Evolutionary conservation across 2,113 vertebrate genomes (phyloP), one percentile per base, ranked within the genome.

Genomic region (Oreochromis niloticus): DNA sequence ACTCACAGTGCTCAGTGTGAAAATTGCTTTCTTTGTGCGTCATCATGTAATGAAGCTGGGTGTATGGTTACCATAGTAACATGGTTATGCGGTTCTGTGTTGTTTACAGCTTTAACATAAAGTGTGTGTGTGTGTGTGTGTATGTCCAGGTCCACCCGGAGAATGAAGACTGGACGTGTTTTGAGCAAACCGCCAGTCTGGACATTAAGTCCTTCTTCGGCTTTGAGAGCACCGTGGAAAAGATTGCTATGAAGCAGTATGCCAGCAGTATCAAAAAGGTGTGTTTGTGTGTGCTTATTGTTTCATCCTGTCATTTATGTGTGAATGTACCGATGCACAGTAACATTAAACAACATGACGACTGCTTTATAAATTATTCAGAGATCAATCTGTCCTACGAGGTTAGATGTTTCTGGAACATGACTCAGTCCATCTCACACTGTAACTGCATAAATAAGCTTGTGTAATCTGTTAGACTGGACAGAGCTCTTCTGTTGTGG

Each of bases 131-230:
- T 22, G 22, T 22, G 9, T 34, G 17, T 73, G 71, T 66, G 66
- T 59, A 6, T 22, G 2, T 16, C 17, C 88, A 99, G 98, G 98
- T 98, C 93, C 98, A 99, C 89, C 98, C 98, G 8, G 98, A 99
- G 84, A 99, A 99, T 56, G 98, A 99, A 90, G 98, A 97, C 63
- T 99, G 98, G 98, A 99, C 98, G 5, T 99, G 98, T 96, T 99
- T 99, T 68, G 98, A 99, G 68, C 98, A 99, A 94, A 98, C 97
- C 9, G 98, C 98, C 89, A 99, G 98, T 90, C 95, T 99, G 93
- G 98, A 99, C 92, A 99, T 99, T 94, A 99, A 99, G 90, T 99
- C 98, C 19, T 99, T 99, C 95, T 99, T 99, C 32, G 98, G 98
- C 85, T 99, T 99, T 86, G 98, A 99, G 96, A 99, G 98, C 96